phyloP scores from a whole-genome alignment of 1,140 invertebrate species.

The Probaryconus sp. region DNA sequence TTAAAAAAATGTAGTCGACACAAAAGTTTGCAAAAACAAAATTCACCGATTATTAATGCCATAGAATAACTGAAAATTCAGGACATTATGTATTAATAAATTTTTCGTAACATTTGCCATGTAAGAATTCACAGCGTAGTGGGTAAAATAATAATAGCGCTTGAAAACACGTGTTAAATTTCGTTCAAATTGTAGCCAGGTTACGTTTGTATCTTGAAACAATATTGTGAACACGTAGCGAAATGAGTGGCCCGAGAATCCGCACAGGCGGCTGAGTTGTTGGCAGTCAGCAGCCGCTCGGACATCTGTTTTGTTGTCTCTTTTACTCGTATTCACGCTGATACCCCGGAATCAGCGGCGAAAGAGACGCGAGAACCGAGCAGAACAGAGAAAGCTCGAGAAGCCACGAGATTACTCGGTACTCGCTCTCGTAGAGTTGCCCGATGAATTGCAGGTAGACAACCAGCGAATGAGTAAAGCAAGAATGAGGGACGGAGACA shows the following conservation, averaged over 20 bases:
- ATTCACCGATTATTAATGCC: too few relatives aligned
- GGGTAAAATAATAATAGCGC: too few relatives aligned
- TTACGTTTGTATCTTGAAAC: constrained; percentile 13
- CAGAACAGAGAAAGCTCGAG: constrained; percentile 33
- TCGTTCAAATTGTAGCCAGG: neutral
- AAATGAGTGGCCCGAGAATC: constrained; percentile 26
- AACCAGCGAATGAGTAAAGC: constrained; percentile 45
- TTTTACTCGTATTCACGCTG: constrained; percentile 32
- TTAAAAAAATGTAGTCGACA: too few relatives aligned
- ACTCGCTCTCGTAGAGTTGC: constrained; percentile 8
- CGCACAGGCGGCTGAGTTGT: constrained; percentile 20
- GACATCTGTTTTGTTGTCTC: constrained; percentile 44
- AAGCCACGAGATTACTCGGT: constrained; percentile 53
- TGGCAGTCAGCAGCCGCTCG: constrained; percentile 9
- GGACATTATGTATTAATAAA: too few relatives aligned
- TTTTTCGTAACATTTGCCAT: too few relatives aligned
- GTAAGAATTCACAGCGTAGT: too few relatives aligned
- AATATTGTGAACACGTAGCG: constrained; percentile 27
- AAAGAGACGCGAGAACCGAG: constrained; percentile 13
- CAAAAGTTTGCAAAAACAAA: too few relatives aligned
- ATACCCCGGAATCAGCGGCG: constrained; percentile 10
- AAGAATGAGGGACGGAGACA: constrained; percentile 10
- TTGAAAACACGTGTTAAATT: neutral
- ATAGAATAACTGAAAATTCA: too few relatives aligned
- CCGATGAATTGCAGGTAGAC: constrained; percentile 55